A percentile compares a stretch with the other conserved stretches of the same genome.
phyloP scores from a whole-genome alignment of 2,888 invertebrate genomes.

The Polymixis lichenea region DNA sequence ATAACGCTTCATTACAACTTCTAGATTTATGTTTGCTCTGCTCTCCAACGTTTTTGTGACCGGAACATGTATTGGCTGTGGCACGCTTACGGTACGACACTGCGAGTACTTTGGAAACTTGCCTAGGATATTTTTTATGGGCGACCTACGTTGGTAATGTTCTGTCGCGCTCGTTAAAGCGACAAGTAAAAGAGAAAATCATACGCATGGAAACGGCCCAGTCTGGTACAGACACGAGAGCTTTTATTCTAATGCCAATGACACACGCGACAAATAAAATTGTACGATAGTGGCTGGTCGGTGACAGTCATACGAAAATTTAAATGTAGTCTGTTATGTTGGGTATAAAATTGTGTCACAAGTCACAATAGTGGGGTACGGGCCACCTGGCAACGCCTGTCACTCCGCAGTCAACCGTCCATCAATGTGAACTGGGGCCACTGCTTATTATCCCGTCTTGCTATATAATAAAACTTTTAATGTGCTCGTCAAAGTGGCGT shows the following conservation, averaged over 20 bases:
- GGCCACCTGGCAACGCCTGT: constrained; percentile 79
- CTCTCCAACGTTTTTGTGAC: constrained; percentile 73
- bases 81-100: constrained; percentile 45
- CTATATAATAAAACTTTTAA: constrained; percentile 82
- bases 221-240: constrained; percentile 66
- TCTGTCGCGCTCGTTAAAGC: constrained; percentile 70
- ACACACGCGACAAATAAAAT: constrained; percentile 71
- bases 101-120: constrained; percentile 73
- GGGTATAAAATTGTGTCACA: constrained; percentile 63
- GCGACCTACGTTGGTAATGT: constrained; percentile 67
- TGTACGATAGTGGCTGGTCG: constrained; percentile 54
- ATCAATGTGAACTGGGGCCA: constrained; percentile 73
- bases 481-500: constrained; percentile 77
- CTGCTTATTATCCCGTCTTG: constrained; percentile 79
- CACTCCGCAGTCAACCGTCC: constrained; percentile 75
- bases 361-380: constrained; percentile 57
- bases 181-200: constrained; percentile 71
- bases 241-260: constrained; percentile 69
- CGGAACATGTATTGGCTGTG: constrained; percentile 70
- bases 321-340: constrained; percentile 62
- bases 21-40: constrained; percentile 84
- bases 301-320: constrained; percentile 65
- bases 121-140: constrained; percentile 76
- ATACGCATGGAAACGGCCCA: constrained; percentile 68
- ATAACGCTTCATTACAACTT: constrained; percentile 88